Evolutionary conservation across 1,140 invertebrate genomes (phyloP).

Genomic region (Aplysia californica): DNA sequence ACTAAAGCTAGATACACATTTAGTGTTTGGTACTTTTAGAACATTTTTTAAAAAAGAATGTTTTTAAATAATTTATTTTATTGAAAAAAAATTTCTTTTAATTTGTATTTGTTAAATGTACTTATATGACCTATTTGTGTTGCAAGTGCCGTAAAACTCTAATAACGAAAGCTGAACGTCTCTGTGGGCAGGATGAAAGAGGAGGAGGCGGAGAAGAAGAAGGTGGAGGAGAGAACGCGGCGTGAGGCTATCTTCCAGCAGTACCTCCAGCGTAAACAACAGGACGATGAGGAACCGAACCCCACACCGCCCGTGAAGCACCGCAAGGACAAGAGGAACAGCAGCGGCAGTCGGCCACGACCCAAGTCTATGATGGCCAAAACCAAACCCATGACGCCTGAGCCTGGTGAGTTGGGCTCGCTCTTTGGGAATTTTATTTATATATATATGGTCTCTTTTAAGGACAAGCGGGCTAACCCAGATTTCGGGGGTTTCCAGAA

Average conservation of each 20-base stretch:
- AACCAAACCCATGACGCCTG: constrained; percentile 15
- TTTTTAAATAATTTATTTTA: background rate
- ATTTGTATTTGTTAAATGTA: background rate
- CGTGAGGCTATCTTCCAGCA: constrained; percentile 91
- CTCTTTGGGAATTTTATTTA: too few species aligned
- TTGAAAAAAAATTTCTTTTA: background rate
- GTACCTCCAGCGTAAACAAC: constrained; percentile 95
- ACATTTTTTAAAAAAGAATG: background rate
- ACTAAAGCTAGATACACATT: too few species aligned
- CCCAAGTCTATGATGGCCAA: constrained; percentile 53
- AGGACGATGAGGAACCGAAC: constrained; percentile 66
- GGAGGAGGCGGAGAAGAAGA: constrained; percentile 86
- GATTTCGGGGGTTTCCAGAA: too few species aligned
- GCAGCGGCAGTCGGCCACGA: constrained; percentile 33
- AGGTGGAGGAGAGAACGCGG: constrained; percentile 89
- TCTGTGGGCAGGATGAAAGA: constrained; percentile 76
- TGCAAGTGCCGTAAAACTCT: background rate
- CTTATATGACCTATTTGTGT: background rate
- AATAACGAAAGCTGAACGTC: background rate
- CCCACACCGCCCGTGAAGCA: constrained; percentile 15
- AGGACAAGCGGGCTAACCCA: too few species aligned
- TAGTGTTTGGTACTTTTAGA: background rate
- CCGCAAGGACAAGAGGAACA: constrained; percentile 15
- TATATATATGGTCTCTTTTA: too few species aligned
- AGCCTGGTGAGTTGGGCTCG: constrained; percentile 31